Evolutionary conservation across 2,113 vertebrate genomes (phyloP), one percentile per base, ranked within the genome.

Genomic region (Pterocles orientalis): DNA sequence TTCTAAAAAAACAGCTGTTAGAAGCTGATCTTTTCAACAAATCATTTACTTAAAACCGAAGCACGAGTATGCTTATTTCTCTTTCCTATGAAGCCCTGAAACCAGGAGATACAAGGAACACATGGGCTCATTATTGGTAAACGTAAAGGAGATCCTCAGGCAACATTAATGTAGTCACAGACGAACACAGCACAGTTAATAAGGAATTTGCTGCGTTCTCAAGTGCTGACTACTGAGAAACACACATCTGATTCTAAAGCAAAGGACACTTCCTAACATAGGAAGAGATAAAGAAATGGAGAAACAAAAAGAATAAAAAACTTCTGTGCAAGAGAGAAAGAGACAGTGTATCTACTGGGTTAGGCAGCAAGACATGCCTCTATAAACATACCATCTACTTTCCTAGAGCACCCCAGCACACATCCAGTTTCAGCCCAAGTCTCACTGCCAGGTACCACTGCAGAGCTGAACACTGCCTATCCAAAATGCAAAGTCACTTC

Each of bases 371-470:
- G 61, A 43, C 0, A 0, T 2, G 15, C n/a, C 25, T 34, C 36
- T 39, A 2, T 8, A 1, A 50, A 25, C 16, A 80, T 25, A 18
- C 15, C 33, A 43, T 6, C 7, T 5, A 7, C 31, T 18, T 50
- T 20, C 26, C 36, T 20, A 18, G 24, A 17, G 29, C 2, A 0
- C 5, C 7, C 16, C 2, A 0, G 43, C 54, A 18, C 6, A 25
- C 17, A 20, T 39, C 54, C 19, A 21, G 6, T 3, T 31, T 45
- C 73, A 69, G 43, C 14, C 1, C 2, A 16, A 24, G 13, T 29
- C 41, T 70, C 50, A 10, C 4, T 10, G 43, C 36, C 51, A 71
- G 33, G n/a, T 28, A 33, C 9, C 21, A 6, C 19, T 12, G 28
- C 56, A 43, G 77, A 79, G 28, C 11, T n/a, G 23, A 23, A 45